Percentiles rank a stretch among this genome's conserved stretches.
Conservation (phyloP, 2,797 vertebrate species). For the Mus caroli region DNA sequence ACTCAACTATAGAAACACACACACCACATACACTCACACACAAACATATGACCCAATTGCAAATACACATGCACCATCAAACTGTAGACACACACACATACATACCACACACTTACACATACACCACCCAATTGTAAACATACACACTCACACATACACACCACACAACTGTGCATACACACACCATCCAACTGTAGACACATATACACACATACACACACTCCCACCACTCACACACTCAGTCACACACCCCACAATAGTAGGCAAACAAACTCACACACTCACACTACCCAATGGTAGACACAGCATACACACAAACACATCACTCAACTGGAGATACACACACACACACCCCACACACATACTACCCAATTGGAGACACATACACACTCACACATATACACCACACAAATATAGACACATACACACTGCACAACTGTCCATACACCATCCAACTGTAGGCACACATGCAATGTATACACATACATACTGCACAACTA, state of each 20-base stretch:
- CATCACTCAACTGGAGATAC: background rate
- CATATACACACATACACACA: background rate
- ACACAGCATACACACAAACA: background rate
- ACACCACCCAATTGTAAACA: background rate
- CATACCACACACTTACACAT: background rate
- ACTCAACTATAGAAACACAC: background rate
- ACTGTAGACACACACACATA: background rate
- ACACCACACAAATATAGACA: background rate
- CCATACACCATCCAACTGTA: no score
- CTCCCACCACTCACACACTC: background rate
- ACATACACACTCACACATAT: background rate
- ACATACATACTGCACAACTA: background rate
- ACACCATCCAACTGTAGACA: background rate
- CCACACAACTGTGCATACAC: background rate
- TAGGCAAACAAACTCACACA: background rate
- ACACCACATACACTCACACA: background rate
- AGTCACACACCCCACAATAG: background rate
- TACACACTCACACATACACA: background rate
- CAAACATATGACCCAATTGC: background rate
- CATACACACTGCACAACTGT: background rate
- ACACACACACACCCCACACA: background rate
- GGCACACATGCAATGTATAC: background rate
- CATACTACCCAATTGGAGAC: background rate
- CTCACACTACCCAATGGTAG: no score
- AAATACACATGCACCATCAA: background rate